Conservation (phyloP, 2,888 invertebrate species). For the Mellilla xanthometata region DNA sequence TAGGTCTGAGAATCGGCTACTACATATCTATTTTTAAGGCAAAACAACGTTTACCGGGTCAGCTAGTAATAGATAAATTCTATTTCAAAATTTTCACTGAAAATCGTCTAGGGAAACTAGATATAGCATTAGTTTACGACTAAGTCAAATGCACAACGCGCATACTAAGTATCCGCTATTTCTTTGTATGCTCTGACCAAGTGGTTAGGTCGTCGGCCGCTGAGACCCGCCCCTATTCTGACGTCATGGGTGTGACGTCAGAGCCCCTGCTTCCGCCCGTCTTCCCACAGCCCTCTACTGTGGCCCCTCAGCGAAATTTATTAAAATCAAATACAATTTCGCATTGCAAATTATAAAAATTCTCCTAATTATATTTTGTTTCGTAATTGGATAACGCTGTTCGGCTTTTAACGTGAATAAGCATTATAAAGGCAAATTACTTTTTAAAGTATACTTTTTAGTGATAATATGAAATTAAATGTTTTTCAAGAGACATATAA, state of each 20-base stretch:
- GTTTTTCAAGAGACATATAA: no score
- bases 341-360: conserved; percentile 37
- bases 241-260: conserved; percentile 76
- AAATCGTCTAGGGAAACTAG: no score
- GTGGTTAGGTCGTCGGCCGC: conserved; percentile 58
- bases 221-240: conserved; percentile 60
- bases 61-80: no score
- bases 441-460: no score
- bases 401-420: conserved; percentile 4
- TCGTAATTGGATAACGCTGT: conserved; percentile 14
- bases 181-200: neutral
- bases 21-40: no score
- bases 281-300: conserved; percentile 33
- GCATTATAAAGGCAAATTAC: conserved; percentile 4
- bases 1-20: no score
- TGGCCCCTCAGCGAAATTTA: conserved; percentile 44
- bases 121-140: neutral
- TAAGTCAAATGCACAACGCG: conserved; percentile 1
- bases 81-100: no score
- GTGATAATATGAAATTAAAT: no score
- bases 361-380: conserved; percentile 15
- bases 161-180: neutral
- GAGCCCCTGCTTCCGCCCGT: conserved; percentile 54
- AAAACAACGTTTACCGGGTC: no score
- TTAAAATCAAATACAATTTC: conserved; percentile 42